A percentile compares a stretch with the other conserved stretches of the same genome.
phyloP scores from a whole-genome alignment of 2,888 invertebrate genomes.

The Acrocyrtus sp. region DNA sequence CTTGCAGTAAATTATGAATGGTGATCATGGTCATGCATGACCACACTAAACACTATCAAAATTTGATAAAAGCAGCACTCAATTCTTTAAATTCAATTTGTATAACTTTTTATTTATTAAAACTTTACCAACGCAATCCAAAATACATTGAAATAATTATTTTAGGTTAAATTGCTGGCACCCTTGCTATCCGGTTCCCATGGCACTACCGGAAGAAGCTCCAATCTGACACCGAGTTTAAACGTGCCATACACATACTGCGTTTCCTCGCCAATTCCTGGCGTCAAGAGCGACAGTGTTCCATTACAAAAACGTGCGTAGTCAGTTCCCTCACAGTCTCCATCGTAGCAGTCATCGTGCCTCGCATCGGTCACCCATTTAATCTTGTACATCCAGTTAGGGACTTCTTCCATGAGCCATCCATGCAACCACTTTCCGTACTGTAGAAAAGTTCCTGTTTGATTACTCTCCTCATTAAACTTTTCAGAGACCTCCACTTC shows the following conservation, averaged over 20 bases:
- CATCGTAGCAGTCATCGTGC: conserved; percentile 16
- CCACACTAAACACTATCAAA: too few species aligned
- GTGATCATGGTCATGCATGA: too few species aligned
- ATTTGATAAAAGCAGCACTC: too few species aligned
- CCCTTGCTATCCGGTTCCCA: conserved; percentile 17
- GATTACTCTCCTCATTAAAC: conserved; percentile 5
- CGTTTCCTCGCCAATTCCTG: background rate
- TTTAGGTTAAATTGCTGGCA: too few species aligned
- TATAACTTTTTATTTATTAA: too few species aligned
- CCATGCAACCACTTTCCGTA: conserved; percentile 24
- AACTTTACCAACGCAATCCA: too few species aligned
- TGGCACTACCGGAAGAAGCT: conserved; percentile 33
- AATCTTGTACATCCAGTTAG: background rate
- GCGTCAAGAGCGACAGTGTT: background rate
- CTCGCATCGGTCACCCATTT: conserved; percentile 17
- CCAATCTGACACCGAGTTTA: conserved; percentile 16
- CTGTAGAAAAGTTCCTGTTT: background rate
- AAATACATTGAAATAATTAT: too few species aligned
- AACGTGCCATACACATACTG: background rate
- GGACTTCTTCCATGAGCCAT: conserved; percentile 18
- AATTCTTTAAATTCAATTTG: too few species aligned
- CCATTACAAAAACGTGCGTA: conserved; percentile 1
- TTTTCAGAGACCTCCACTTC: conserved; percentile 9
- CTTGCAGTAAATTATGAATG: too few species aligned
- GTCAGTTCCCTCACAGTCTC: background rate